Percentiles rank a stretch among this genome's conserved stretches.
Evolutionary conservation across 1,140 invertebrate genomes (phyloP).

Genomic region (Dryas iulia): DNA sequence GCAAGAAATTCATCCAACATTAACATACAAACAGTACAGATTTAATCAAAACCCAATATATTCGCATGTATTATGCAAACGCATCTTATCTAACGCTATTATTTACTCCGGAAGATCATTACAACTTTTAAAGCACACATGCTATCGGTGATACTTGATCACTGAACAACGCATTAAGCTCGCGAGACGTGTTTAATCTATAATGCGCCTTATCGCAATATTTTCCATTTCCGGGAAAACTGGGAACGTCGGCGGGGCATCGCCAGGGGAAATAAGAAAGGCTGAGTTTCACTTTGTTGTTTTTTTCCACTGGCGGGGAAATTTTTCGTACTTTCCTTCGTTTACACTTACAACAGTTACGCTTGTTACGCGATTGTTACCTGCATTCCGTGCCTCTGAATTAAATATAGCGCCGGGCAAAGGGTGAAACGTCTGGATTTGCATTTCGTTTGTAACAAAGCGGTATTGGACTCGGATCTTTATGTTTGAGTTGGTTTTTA

Average conservation of each 20-base stretch:
- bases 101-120: slow-evolving; percentile 53
- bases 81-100: slow-evolving; percentile 54
- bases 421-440: slow-evolving; percentile 75
- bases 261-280: slow-evolving; percentile 78
- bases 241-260: slow-evolving; percentile 64
- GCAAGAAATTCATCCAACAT: not conserved
- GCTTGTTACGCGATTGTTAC: slow-evolving; percentile 72
- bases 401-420: slow-evolving; percentile 73
- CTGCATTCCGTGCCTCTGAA: slow-evolving; percentile 68
- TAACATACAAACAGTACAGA: slow-evolving; percentile 8
- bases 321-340: slow-evolving; percentile 73
- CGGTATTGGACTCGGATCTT: slow-evolving; percentile 46
- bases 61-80: slow-evolving; percentile 48
- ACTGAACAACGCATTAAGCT: slow-evolving; percentile 58
- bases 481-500: slow-evolving; percentile 57
- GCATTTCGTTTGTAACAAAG: slow-evolving; percentile 72
- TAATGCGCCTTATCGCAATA: slow-evolving; percentile 79
- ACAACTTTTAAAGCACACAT: slow-evolving; percentile 53
- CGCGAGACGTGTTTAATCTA: slow-evolving; percentile 73
- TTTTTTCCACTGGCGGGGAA: slow-evolving; percentile 55
- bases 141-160: slow-evolving; percentile 52
- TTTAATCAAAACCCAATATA: slow-evolving; percentile 21
- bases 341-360: slow-evolving; percentile 77
- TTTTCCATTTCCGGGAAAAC: slow-evolving; percentile 75
- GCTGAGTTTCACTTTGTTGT: slow-evolving; percentile 77